Evolutionary conservation across 2,888 invertebrate genomes (phyloP), one percentile per base, ranked within the genome.

Genomic region (Pristionchus japonicus): DNA sequence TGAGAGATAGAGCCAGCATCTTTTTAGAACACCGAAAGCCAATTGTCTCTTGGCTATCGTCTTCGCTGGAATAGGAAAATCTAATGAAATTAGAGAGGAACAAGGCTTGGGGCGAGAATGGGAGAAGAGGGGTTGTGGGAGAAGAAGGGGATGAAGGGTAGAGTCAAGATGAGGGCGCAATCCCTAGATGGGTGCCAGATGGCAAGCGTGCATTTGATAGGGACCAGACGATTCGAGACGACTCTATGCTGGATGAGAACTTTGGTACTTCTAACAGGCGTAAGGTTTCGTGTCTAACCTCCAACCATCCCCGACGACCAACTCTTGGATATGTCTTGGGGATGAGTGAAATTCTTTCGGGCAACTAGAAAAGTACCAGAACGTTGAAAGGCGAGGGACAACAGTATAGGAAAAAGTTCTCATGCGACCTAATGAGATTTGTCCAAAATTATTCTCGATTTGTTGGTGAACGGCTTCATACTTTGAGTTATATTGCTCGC

Each of bases 101-200:
- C 40, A 43, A 0, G 77, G 77, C 74, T 74, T 74, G 43, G 7
- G 43, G 77, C 37, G 77, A 77, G 77, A 77, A 77, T 47, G 77
- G 47, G 43, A 77, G 70, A 40, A 31, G 37, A 70, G 70, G 67
- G 34, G 67, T 17, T 23, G 67, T 15, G 40, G 20, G 70, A 40
- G 40, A 31, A 57, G 57, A 57, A 57, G 9, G 77, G 77, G 47
- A 43, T 77, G 43, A 47, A 77, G 77, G 27, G 57, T 43, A 43
- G 43, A 11, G 43, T 11, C 6, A 43, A 43, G 43, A 43, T 43
- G 70, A 17, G 67, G 9, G 1, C 13, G 31, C 17, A 67, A 34
- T 17, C 31, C 67, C 67, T 34, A 31, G 34, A 67, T 37, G 34
- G 67, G 52, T 23, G 57, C 37, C 70, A 70, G 70, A 70, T 70